Conservation (phyloP, 2,888 invertebrate species). For the Carabus problematicus region DNA sequence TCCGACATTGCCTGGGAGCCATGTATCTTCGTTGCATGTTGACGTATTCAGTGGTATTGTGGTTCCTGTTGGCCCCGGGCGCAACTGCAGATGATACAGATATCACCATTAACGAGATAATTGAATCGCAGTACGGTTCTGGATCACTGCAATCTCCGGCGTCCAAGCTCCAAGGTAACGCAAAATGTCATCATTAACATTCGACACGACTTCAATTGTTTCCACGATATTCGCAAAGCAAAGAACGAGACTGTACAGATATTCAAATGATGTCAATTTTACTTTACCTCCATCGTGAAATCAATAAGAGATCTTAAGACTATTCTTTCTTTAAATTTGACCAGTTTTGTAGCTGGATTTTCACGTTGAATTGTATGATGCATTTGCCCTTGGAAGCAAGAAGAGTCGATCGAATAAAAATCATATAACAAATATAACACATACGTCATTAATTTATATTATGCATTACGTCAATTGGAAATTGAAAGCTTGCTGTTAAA, state of each 20-base stretch:
- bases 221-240: conserved; percentile 12
- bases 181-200: conserved; percentile 38
- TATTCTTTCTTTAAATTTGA: no score
- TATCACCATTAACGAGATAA: conserved; percentile 32
- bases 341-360: no score
- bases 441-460: no score
- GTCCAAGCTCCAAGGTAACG: conserved; percentile 53
- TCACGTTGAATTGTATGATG: no score
- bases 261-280: no score
- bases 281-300: no score
- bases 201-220: conserved; percentile 36
- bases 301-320: no score
- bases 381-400: no score
- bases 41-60: conserved; percentile 34
- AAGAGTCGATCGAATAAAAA: no score
- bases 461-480: no score
- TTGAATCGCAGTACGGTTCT: conserved; percentile 38
- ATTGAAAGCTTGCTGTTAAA: no score
- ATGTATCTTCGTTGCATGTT: conserved; percentile 32
- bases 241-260: background rate
- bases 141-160: conserved; percentile 52
- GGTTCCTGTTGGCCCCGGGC: conserved; percentile 5
- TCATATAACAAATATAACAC: no score
- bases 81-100: conserved; percentile 25
- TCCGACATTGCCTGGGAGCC: conserved; percentile 11